A percentile compares a stretch with the other conserved stretches of the same genome.
phyloP scores from a whole-genome alignment of 1,140 invertebrate genomes.

The Halictus rubicundus region DNA sequence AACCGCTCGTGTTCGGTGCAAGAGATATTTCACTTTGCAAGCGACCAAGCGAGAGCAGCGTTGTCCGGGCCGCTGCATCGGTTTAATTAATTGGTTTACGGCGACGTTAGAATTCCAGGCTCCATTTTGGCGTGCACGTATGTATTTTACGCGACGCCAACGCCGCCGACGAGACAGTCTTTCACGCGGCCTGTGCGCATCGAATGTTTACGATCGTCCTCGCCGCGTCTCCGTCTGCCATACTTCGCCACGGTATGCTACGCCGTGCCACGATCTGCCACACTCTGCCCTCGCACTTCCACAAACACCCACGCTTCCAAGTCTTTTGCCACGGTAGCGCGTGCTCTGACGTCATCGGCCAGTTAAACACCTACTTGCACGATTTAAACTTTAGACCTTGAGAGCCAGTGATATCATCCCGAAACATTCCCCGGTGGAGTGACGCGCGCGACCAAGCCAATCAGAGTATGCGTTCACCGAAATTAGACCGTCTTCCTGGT shows the following conservation, averaged over 20 bases:
- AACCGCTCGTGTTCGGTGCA: too few relatives aligned
- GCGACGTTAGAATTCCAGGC: too few relatives aligned
- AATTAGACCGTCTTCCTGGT: neutral
- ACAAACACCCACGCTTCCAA: constrained; percentile 1
- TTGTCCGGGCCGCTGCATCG: too few relatives aligned
- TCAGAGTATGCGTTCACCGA: neutral
- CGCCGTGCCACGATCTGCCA: too few relatives aligned
- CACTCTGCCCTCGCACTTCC: neutral
- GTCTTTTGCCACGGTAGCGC: constrained; percentile 16
- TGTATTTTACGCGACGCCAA: too few relatives aligned
- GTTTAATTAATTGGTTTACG: too few relatives aligned
- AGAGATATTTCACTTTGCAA: too few relatives aligned
- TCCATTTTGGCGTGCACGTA: too few relatives aligned
- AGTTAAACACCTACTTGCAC: constrained; percentile 57
- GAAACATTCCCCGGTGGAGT: neutral
- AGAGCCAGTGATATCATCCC: constrained; percentile 62
- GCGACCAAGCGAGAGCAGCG: too few relatives aligned
- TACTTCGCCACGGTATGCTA: too few relatives aligned
- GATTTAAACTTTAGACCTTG: constrained; percentile 61
- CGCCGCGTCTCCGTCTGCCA: too few relatives aligned
- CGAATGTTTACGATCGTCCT: constrained; percentile 3
- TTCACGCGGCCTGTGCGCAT: neutral
- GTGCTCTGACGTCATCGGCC: constrained; percentile 52
- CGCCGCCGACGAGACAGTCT: too few relatives aligned
- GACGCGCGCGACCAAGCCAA: neutral